These are phyloP conservation scores for Falco cherrug DNA, from an alignment of 2,797 vertebrate genomes.

Conservation along the genomic window DNA sequence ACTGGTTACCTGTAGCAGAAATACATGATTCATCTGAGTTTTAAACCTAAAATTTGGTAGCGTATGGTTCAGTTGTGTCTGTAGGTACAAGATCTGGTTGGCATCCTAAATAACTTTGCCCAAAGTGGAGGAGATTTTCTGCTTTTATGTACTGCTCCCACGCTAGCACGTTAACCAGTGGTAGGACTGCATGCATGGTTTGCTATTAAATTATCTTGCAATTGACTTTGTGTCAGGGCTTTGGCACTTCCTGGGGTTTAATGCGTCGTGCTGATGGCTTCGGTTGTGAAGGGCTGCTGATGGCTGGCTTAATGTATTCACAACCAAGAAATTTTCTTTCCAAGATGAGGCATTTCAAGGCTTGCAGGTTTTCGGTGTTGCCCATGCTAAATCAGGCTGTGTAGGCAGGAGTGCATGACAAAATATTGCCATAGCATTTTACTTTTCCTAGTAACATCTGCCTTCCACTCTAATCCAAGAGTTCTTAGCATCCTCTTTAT, in stretches of 20 bases:
- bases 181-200: not conserved
- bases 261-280: not conserved
- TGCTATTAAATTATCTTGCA: not conserved
- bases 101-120: not conserved
- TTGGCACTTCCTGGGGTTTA: not conserved
- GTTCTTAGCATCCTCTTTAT: not conserved
- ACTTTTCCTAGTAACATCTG: not conserved
- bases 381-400: not conserved
- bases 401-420: not conserved
- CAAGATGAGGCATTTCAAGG: not conserved
- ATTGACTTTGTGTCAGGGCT: not conserved
- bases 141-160: not conserved
- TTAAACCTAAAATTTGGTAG: not conserved
- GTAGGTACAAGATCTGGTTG: not conserved
- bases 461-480: not conserved
- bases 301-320: not conserved
- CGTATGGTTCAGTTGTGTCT: not conserved
- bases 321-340: not conserved
- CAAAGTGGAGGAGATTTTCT: not conserved
- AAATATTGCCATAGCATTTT: not conserved
- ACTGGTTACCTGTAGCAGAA: not conserved
- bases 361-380: not conserved
- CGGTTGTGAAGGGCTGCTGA: not conserved
- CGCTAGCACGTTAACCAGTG: not conserved
- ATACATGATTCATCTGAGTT: not conserved